These are phyloP conservation scores for Latrodectus hesperus DNA, from an alignment of 2,888 invertebrate genomes.

Conservation along the genomic window DNA sequence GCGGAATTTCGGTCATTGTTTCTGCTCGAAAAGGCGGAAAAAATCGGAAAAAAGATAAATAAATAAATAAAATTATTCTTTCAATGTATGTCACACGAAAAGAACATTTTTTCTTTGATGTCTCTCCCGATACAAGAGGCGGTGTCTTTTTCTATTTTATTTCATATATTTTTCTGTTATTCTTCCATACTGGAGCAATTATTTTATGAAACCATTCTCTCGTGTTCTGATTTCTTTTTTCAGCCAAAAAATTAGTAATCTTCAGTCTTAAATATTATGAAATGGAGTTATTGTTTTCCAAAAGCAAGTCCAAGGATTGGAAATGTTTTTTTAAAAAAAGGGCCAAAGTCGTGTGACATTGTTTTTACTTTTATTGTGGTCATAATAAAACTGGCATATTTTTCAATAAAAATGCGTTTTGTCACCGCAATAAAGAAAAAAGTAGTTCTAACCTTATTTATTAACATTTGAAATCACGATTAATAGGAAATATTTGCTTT, in stretches of 20 bases:
- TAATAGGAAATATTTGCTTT: no score
- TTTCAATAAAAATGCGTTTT: no score
- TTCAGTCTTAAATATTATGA: not conserved
- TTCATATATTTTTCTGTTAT: not conserved
- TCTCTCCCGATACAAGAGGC: constrained; percentile 26
- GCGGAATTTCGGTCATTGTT: constrained; percentile 63
- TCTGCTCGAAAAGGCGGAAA: constrained; percentile 1
- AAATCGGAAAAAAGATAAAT: not conserved
- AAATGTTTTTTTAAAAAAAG: not conserved
- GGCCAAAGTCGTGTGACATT: not conserved
- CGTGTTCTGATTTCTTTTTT: not conserved
- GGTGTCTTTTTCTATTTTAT: constrained; percentile 7
- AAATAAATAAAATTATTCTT: constrained; percentile 21
- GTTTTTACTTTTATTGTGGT: not conserved
- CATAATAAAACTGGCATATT: no score
- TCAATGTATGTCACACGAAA: constrained; percentile 52
- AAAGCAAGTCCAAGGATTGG: not conserved
- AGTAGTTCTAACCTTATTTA: no score
- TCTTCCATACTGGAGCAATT: not conserved
- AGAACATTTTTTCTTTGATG: not conserved
- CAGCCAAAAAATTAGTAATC: not conserved
- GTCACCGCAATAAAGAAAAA: no score
- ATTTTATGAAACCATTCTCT: not conserved
- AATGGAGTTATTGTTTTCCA: not conserved
- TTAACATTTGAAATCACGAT: no score